Conservation (phyloP, 2,888 invertebrate genomes). For the Harpalus rufipes region DNA sequence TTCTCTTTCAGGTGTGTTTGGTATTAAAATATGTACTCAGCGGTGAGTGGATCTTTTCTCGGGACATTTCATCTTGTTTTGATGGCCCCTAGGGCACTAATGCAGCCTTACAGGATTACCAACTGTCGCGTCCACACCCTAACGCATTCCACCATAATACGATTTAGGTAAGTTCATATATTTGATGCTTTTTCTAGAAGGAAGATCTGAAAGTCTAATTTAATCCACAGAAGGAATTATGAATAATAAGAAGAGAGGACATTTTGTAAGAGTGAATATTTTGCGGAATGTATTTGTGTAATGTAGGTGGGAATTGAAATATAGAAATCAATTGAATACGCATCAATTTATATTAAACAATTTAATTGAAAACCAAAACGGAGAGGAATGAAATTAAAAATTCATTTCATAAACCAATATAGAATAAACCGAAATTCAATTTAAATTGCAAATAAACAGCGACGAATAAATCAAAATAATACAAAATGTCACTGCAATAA, state of each 20-base stretch:
- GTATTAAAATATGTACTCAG: conserved; percentile 44
- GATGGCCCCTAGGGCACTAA: conserved; percentile 31
- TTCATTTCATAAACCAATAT: conserved; percentile 52
- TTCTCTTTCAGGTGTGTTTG: conserved; percentile 2
- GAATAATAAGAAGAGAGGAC: neutral
- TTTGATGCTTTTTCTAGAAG: conserved; percentile 2
- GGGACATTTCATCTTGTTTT: conserved; percentile 47
- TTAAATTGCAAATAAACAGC: conserved; percentile 56
- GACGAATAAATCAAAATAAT: conserved; percentile 55
- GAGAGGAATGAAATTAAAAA: conserved; percentile 44
- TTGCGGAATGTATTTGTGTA: conserved; percentile 5
- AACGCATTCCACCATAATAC: conserved; percentile 33
- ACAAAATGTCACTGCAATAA: conserved; percentile 55
- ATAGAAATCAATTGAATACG: conserved; percentile 27
- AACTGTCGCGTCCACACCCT: conserved; percentile 50
- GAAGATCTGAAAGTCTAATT: conserved; percentile 19
- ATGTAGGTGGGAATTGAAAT: neutral
- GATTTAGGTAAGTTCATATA: conserved; percentile 50
- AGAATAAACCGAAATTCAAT: conserved; percentile 56
- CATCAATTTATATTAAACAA: conserved; percentile 44
- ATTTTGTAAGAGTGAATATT: conserved; percentile 2
- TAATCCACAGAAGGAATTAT: conserved; percentile 5
- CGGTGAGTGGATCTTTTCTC: neutral
- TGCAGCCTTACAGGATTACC: conserved; percentile 54
- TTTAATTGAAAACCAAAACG: conserved; percentile 34